phyloP scores from a whole-genome alignment of 2,888 invertebrate genomes.

The Hypomecis atomaria region DNA sequence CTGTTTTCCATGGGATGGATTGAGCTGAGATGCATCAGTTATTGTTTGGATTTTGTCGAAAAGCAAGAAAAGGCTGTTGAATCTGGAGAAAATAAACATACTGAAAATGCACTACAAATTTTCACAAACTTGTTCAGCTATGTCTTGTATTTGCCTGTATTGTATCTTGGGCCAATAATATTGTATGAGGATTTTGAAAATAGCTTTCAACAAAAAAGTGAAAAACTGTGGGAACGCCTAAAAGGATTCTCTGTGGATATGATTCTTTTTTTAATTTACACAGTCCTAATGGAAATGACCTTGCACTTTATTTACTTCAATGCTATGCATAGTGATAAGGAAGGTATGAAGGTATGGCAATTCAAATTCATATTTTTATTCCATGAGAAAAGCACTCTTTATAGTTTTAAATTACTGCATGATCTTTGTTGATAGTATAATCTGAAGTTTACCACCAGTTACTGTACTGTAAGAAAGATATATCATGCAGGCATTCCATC shows the following conservation, averaged over 20 bases:
- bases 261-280: slow-evolving; percentile 87
- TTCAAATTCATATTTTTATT: neutral
- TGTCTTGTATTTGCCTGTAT: slow-evolving; percentile 92
- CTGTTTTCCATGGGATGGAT: slow-evolving; percentile 88
- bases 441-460: too few relatives aligned
- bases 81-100: slow-evolving; percentile 23
- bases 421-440: neutral
- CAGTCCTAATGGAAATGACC: slow-evolving; percentile 87
- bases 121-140: slow-evolving; percentile 87
- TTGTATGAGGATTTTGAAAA: slow-evolving; percentile 88
- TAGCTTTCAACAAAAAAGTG: slow-evolving; percentile 60
- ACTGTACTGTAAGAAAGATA: too few relatives aligned
- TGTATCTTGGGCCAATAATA: slow-evolving; percentile 94
- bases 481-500: too few relatives aligned
- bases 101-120: slow-evolving; percentile 37
- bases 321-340: slow-evolving; percentile 87
- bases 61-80: slow-evolving; percentile 49
- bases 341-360: slow-evolving; percentile 75
- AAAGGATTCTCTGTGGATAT: slow-evolving; percentile 76
- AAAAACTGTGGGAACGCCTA: slow-evolving; percentile 60
- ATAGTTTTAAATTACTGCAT: neutral
- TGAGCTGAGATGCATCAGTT: slow-evolving; percentile 91
- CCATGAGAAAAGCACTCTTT: too few relatives aligned
- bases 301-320: slow-evolving; percentile 93
- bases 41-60: slow-evolving; percentile 85